Evolutionary conservation across 2,113 vertebrate genomes (phyloP), one percentile per base, ranked within the genome.

Genomic region (Cranoglanis bouderius): DNA sequence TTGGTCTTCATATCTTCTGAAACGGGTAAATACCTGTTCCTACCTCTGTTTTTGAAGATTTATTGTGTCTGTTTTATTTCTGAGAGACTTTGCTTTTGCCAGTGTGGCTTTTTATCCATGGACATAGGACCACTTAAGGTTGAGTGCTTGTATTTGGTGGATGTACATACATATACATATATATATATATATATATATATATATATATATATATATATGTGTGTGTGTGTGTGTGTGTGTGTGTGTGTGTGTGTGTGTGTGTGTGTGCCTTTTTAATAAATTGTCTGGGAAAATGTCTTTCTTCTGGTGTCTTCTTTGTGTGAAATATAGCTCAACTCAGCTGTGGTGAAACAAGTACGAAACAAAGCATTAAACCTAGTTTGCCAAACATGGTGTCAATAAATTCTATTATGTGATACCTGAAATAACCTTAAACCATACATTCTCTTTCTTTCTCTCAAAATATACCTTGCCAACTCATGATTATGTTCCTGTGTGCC

Each of bases 211-310:
- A 35, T 32, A 82, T 38, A 0, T 57, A 38, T 43, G 4, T 49
- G 8, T 49, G 3, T 81, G 21, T n/a, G 32, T 51, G 26, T 93
- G 92, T 94, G 94, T 74, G 94, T 43, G 4, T 49, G 8, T 49
- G 3, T 81, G 21, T n/a, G 32, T 51, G 26, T 93, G 92, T 43
- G 4, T 49, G 8, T 49, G 3, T 81, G 21, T n/a, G 32, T 51
- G 26, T 93, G 92, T 94, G 94, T 74, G 94, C 92, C 93, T 95
- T 96, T 96, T 88, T 90, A 88, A 88, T 86, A 85, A 93, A 93
- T 92, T 94, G 94, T 92, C 81, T 40, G 24, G 18, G 93, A 91
- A 92, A 91, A 94, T 92, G 87, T 92, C 92, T 94, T 94, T 89
- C 93, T 93, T 92, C 93, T 63, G 38, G 40, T 40, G 74, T 63